Conservation (phyloP, 2,888 invertebrate genomes). For the Netelia virgata region DNA sequence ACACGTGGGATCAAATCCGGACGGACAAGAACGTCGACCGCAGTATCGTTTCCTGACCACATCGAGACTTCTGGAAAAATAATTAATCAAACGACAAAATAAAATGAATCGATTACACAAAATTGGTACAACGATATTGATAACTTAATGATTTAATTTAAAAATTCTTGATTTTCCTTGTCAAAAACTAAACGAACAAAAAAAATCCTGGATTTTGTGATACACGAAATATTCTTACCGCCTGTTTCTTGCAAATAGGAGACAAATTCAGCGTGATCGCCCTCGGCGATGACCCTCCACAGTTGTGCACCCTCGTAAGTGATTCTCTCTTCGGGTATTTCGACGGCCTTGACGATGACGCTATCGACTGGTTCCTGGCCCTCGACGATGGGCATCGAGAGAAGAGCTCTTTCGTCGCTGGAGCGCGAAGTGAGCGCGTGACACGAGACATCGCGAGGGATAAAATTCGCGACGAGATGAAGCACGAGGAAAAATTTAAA, state of each 20-base stretch:
- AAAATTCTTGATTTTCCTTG: slow-evolving; percentile 24
- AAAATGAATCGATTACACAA: neutral
- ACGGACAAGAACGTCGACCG: slow-evolving; percentile 91
- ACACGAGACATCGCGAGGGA: slow-evolving; percentile 54
- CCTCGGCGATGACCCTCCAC: slow-evolving; percentile 89
- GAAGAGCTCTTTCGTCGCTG: slow-evolving; percentile 1
- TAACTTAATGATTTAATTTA: neutral
- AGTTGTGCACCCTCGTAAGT: slow-evolving; percentile 92
- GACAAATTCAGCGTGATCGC: slow-evolving; percentile 85
- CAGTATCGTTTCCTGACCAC: slow-evolving; percentile 89
- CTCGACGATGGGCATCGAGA: slow-evolving; percentile 70
- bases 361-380: slow-evolving; percentile 72
- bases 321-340: slow-evolving; percentile 84
- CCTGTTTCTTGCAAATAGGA: slow-evolving; percentile 86
- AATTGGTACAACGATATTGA: too few species aligned
- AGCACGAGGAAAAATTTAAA: slow-evolving; percentile 36
- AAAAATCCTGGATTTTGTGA: neutral
- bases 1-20: slow-evolving; percentile 88
- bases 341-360: slow-evolving; percentile 73
- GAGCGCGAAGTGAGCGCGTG: slow-evolving; percentile 43
- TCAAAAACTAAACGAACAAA: slow-evolving; percentile 35
- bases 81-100: slow-evolving; percentile 7
- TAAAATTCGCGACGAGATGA: slow-evolving; percentile 53
- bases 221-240: slow-evolving; percentile 82
- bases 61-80: slow-evolving; percentile 86